These are phyloP conservation scores for Atherinosoma microstoma DNA, from an alignment of 2,797 vertebrate species.

Conservation along the genomic window DNA sequence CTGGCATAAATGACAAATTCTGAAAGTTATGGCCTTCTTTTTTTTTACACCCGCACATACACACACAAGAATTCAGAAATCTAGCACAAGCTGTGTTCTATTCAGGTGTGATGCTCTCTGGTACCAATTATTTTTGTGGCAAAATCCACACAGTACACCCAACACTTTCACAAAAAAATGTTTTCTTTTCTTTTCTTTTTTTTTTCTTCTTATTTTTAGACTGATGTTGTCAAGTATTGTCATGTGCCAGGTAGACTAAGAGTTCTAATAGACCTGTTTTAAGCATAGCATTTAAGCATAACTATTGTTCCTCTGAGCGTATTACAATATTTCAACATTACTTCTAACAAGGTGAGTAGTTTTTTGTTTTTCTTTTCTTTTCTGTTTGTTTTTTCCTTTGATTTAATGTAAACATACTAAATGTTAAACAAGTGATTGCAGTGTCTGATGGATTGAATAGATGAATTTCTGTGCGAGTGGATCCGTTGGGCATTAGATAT, in stretches of 20 bases:
- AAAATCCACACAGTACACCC: neutral
- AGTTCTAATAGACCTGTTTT: neutral
- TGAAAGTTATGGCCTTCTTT: conserved; percentile 45
- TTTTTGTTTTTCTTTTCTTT: neutral
- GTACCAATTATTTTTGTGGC: neutral
- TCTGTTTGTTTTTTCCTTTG: neutral
- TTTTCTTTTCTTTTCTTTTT: neutral
- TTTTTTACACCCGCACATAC: conserved; percentile 19
- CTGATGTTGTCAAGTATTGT: too few relatives aligned
- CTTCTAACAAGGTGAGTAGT: neutral
- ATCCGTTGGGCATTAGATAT: neutral
- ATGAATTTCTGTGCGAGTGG: neutral
- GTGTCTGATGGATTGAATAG: conserved; percentile 13
- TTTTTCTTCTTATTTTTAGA: too few relatives aligned
- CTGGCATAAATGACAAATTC: conserved; percentile 66
- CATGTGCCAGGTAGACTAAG: too few relatives aligned
- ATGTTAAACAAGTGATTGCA: neutral
- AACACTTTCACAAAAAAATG: neutral
- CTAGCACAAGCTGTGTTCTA: conserved; percentile 7
- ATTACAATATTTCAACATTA: neutral
- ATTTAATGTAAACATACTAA: neutral
- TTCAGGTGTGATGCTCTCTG: conserved; percentile 2
- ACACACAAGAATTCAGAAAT: neutral
- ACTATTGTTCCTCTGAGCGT: neutral
- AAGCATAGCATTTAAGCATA: too few relatives aligned